Evolutionary conservation across 2,797 vertebrate genomes (phyloP), one percentile per base, ranked within the genome.

Genomic region (Hapalemur alaotrensis): DNA sequence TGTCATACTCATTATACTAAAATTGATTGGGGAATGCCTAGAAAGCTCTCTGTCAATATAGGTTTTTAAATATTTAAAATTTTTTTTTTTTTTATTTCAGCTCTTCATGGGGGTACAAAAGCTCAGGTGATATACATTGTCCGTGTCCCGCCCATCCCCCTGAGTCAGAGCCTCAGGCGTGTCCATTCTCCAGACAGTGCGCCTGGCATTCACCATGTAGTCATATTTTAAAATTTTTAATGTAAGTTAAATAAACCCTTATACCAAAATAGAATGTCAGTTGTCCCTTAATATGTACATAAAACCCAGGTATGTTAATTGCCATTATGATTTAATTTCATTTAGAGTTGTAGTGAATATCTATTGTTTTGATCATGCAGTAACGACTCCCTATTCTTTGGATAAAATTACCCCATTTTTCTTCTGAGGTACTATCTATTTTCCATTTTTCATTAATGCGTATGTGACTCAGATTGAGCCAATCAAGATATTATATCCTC

Each of bases 1-100:
- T 93, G 32, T 65, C 52, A n/a, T 88, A 14, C 73, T 96, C 8
- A 52, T 82, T 92, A 89, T 78, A 59, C n/a, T 94, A 70, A 83
- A 83, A 86, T n/a, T n/a, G 70, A 50, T 57, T 61, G 8, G 7
- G 20, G 22, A 81, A n/a, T 95, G 32, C 59, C 32, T 80, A 70
- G 72, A 78, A 85, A 82, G 28, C 2, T 59, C 92, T 88, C 11
- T 76, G 32, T 72, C 50, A 96, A 35, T 73, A 48, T 38, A 73
- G 17, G 7, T 38, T 69, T 76, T 84, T 78, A 89, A 46, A 30
- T 70, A 65, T 88, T 81, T 72, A 38, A 38, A 38, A 38, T 38
- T 38, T 38, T 38, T 38, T 38, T 38, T 38, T 38, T 38, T 38
- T 38, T n/a, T n/a, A n/a, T n/a, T 38, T 4, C 38, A 38, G 38